phyloP scores from a whole-genome alignment of 2,888 invertebrate species.

The Hydropsyche betteni region DNA sequence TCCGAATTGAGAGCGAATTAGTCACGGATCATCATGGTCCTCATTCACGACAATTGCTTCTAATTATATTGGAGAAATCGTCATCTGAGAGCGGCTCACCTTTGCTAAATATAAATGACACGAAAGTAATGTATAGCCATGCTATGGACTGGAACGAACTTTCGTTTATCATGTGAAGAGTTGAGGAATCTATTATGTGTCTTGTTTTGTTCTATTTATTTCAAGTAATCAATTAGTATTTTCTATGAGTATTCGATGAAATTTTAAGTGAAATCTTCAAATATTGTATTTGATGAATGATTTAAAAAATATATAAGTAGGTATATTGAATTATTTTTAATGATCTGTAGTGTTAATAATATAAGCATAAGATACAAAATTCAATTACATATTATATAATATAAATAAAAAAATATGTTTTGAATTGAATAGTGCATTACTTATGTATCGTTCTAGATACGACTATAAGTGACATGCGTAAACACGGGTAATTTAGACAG shows the following conservation, averaged over 20 bases:
- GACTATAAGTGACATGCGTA: slow-evolving; percentile 46
- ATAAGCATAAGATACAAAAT: no score
- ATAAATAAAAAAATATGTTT: not conserved
- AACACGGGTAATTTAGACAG: slow-evolving; percentile 47
- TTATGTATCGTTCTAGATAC: slow-evolving; percentile 26
- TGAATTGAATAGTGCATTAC: slow-evolving; percentile 1
- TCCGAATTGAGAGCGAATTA: slow-evolving; percentile 45
- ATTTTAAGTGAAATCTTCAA: not conserved
- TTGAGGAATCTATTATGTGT: no score
- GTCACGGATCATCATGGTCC: slow-evolving; percentile 48
- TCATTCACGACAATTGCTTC: slow-evolving; percentile 50
- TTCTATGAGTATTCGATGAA: not conserved
- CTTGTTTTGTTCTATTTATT: no score
- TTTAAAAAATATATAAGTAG: no score
- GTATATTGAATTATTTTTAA: no score
- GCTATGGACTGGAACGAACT: no score
- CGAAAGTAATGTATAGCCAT: slow-evolving; percentile 12
- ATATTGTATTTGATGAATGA: not conserved
- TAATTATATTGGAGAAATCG: slow-evolving; percentile 49
- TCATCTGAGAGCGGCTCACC: slow-evolving; percentile 35
- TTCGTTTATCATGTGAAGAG: no score
- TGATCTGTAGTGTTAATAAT: no score
- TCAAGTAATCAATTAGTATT: not conserved
- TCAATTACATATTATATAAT: no score
- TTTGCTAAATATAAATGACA: slow-evolving; percentile 2